These are phyloP conservation scores for Dolichopus griseipennis DNA, from an alignment of 2,888 invertebrate genomes.

Conservation along the genomic window DNA sequence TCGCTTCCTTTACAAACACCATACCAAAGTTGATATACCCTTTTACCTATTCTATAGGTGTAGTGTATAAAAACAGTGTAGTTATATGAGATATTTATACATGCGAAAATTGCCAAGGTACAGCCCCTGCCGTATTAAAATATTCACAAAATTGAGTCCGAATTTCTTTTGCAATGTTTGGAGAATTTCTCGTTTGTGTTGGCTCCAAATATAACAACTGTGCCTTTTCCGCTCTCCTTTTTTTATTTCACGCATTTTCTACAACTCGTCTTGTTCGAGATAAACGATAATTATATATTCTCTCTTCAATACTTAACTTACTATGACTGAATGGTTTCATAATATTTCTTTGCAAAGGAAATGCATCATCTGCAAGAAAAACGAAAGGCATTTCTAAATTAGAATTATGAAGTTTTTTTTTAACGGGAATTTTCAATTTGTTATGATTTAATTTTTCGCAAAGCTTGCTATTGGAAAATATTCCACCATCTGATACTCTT, in stretches of 20 bases:
- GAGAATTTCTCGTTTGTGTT: too few species aligned
- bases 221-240: too few species aligned
- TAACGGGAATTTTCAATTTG: slow-evolving; percentile 15
- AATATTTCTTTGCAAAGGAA: not conserved
- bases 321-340: not conserved
- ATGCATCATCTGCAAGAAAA: not conserved
- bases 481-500: slow-evolving; percentile 15
- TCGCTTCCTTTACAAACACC: too few species aligned
- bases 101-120: too few species aligned
- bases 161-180: too few species aligned
- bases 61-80: too few species aligned
- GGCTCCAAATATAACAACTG: too few species aligned
- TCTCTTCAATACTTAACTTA: not conserved
- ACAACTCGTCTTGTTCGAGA: not conserved
- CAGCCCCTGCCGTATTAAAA: too few species aligned
- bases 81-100: too few species aligned
- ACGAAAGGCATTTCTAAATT: not conserved
- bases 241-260: not conserved
- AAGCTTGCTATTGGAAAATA: slow-evolving; percentile 7
- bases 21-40: too few species aligned
- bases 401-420: slow-evolving; percentile 8
- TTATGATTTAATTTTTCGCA: slow-evolving; percentile 8
- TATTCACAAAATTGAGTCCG: too few species aligned
- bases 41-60: too few species aligned
- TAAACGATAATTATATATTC: not conserved